Evolutionary conservation across 2,888 invertebrate species (phyloP).

Genomic region (Caenorhabditis sinica): DNA sequence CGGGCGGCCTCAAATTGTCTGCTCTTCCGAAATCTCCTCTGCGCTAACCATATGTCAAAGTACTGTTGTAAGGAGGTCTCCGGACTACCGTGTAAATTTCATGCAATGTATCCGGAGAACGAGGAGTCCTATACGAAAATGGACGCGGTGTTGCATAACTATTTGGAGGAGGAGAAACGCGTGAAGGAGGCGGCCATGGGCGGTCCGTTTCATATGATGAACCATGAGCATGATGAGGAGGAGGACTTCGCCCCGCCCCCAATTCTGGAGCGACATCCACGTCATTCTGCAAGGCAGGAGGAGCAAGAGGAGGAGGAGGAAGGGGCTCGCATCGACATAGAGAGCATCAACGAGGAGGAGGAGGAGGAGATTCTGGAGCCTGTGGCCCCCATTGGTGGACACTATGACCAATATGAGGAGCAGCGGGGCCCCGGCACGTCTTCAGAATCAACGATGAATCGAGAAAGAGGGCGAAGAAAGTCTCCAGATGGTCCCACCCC

Average conservation of each 20-base stretch:
- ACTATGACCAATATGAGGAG: neutral
- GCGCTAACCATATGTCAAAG: conserved; percentile 66
- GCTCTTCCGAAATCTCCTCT: conserved; percentile 62
- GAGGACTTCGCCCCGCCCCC: neutral
- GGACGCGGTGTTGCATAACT: conserved; percentile 34
- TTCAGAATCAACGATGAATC: neutral
- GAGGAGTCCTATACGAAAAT: conserved; percentile 62
- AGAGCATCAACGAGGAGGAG: conserved; percentile 10
- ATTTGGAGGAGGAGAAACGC: conserved; percentile 13
- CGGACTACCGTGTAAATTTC: conserved; percentile 54
- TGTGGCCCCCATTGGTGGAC: neutral
- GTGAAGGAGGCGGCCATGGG: neutral
- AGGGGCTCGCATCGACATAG: conserved; percentile 16
- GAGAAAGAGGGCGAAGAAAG: neutral
- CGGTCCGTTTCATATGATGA: neutral
- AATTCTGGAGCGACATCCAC: neutral
- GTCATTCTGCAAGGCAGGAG: neutral
- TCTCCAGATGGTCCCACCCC: neutral
- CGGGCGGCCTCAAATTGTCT: conserved; percentile 43
- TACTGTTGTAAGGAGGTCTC: conserved; percentile 61
- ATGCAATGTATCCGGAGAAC: conserved; percentile 52
- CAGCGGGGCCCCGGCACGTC: neutral
- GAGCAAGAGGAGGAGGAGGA: neutral
- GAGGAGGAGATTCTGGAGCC: conserved; percentile 20
- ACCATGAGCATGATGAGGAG: too few species aligned